phyloP scores from a whole-genome alignment of 2,797 vertebrate genomes.

The Ambastaia sidthimunki region DNA sequence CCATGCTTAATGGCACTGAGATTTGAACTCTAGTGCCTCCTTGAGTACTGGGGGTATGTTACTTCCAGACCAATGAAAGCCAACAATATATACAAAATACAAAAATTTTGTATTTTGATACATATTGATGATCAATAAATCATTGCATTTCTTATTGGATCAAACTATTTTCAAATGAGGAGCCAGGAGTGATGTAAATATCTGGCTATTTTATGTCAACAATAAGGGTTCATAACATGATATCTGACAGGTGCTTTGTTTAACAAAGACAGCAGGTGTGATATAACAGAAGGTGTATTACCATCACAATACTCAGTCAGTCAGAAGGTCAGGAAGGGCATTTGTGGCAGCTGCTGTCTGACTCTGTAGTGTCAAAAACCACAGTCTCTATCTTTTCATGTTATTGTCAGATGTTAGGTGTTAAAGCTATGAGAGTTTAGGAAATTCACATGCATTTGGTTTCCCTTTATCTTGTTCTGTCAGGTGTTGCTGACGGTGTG shows the following conservation, averaged over 20 bases:
- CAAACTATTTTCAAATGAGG: no score
- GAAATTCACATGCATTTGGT: neutral
- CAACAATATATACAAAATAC: no score
- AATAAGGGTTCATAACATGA: neutral
- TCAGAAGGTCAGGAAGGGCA: neutral
- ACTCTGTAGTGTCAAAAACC: neutral
- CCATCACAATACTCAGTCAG: conserved; percentile 27
- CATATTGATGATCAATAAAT: no score
- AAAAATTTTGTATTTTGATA: no score
- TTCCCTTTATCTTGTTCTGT: neutral
- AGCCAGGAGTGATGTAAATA: no score
- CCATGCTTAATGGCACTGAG: no score
- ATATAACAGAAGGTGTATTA: neutral
- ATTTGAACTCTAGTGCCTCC: no score
- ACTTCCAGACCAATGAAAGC: no score
- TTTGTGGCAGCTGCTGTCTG: conserved; percentile 4
- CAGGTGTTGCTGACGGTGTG: conserved; percentile 96
- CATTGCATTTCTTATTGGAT: no score
- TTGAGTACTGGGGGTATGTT: no score
- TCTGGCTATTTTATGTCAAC: no score
- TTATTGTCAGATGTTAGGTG: neutral
- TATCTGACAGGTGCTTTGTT: neutral
- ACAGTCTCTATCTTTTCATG: neutral
- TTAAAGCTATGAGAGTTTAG: neutral
- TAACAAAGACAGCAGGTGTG: neutral